A percentile compares a stretch with the other conserved stretches of the same genome.
phyloP scores from a whole-genome alignment of 2,888 invertebrate species.

The Acanthosepion pharaonis region DNA sequence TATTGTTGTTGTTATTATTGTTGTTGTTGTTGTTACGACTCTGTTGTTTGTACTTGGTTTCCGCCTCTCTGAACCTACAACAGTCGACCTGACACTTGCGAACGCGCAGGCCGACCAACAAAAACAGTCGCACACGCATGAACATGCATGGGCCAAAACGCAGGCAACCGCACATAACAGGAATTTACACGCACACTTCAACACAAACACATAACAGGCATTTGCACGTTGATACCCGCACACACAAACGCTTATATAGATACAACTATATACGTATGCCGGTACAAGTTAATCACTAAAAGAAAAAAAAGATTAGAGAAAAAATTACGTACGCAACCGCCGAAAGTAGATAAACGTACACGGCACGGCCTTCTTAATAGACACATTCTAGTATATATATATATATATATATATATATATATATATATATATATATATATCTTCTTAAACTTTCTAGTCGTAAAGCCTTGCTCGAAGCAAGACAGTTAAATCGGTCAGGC shows the following conservation, averaged over 20 bases:
- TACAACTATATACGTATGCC: too few species aligned
- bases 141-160: background rate
- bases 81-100: background rate
- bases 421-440: background rate
- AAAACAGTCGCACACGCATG: background rate
- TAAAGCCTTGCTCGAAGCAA: background rate
- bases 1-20: too few species aligned
- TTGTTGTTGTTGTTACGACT: background rate
- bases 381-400: background rate
- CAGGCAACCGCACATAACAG: background rate
- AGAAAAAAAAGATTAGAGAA: too few species aligned
- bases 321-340: too few species aligned
- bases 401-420: slow-evolving; percentile 33
- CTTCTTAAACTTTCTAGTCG: background rate
- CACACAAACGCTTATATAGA: background rate
- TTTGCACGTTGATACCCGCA: background rate
- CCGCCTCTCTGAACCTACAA: background rate
- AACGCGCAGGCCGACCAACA: background rate
- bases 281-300: too few species aligned
- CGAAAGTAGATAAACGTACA: too few species aligned
- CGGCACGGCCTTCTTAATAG: too few species aligned
- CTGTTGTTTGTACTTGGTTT: background rate
- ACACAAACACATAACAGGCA: background rate
- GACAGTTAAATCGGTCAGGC: background rate
- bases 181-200: background rate